Percentiles rank a stretch among this genome's conserved stretches.
Conservation (phyloP, 1,140 invertebrate species). For the Hylyphantes graminicola region DNA sequence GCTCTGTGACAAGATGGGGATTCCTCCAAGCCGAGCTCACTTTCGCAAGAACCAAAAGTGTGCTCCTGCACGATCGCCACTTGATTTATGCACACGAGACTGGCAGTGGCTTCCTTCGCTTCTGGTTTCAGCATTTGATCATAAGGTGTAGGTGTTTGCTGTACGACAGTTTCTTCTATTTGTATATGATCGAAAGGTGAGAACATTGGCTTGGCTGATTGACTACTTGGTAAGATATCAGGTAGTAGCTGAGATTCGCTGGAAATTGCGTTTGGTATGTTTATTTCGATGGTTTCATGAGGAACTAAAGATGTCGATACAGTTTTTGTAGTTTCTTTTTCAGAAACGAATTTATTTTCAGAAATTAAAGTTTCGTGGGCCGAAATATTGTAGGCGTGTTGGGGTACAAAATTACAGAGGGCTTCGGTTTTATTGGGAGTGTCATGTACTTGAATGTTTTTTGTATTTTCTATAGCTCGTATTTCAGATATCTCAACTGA, state of each 20-base stretch:
- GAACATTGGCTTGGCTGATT: slow-evolving; percentile 41
- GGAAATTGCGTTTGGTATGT: slow-evolving; percentile 35
- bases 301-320: slow-evolving; percentile 49
- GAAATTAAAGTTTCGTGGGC: slow-evolving; percentile 24
- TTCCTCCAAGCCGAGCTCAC: slow-evolving; percentile 14
- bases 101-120: slow-evolving; percentile 68
- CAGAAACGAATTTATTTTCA: slow-evolving; percentile 34
- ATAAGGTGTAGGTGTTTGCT: slow-evolving; percentile 16
- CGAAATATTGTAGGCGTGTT: slow-evolving; percentile 29
- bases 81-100: slow-evolving; percentile 17
- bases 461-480: slow-evolving; percentile 11
- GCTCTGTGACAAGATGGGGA: slow-evolving; percentile 11
- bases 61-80: slow-evolving; percentile 66
- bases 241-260: slow-evolving; percentile 61
- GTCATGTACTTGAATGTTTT: background rate
- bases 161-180: slow-evolving; percentile 39
- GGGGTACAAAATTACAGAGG: slow-evolving; percentile 11
- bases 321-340: slow-evolving; percentile 5
- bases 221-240: slow-evolving; percentile 40
- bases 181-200: slow-evolving; percentile 34
- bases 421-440: background rate
- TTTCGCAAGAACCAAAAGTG: slow-evolving; percentile 31
- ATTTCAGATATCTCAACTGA: slow-evolving; percentile 32
- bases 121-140: slow-evolving; percentile 64
- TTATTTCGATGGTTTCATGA: slow-evolving; percentile 50